Evolutionary conservation across 1,140 invertebrate genomes (phyloP).

Genomic region (Drosophila gunungcola): DNA sequence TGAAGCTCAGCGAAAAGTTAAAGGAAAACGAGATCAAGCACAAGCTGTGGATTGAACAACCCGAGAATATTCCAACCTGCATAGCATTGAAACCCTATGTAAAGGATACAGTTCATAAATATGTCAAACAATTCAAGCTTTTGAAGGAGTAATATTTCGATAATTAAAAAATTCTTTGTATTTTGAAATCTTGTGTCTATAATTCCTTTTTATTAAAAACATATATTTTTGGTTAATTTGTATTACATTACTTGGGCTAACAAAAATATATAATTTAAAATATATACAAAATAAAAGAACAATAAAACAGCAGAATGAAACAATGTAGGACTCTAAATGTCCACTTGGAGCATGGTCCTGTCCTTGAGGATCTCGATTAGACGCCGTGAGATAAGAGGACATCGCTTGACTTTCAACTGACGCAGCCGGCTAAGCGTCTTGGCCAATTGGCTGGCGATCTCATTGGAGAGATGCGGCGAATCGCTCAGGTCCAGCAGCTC

Average conservation of each 20-base stretch:
- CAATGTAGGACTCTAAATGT: background rate
- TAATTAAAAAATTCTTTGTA: too few relatives aligned
- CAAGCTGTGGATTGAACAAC: slow-evolving; percentile 99
- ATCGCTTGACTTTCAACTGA: background rate
- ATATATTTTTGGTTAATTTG: background rate
- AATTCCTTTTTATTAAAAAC: too few relatives aligned
- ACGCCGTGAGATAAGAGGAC: background rate
- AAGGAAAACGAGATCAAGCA: slow-evolving; percentile 91
- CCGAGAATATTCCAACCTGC: slow-evolving; percentile 98
- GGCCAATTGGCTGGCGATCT: background rate
- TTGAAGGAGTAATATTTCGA: slow-evolving; percentile 82
- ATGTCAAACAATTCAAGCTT: slow-evolving; percentile 96
- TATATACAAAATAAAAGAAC: background rate
- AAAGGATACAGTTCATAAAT: slow-evolving; percentile 93
- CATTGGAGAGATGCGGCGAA: background rate
- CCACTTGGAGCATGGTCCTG: background rate
- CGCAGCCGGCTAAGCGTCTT: background rate
- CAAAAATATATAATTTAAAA: background rate
- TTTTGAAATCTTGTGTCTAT: too few relatives aligned
- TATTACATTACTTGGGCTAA: too few relatives aligned
- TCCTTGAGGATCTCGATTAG: background rate
- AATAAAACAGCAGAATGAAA: background rate
- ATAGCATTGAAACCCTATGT: slow-evolving; percentile 96
- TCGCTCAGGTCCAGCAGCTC: background rate
- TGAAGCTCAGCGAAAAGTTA: slow-evolving; percentile 89